phyloP scores from a whole-genome alignment of 2,888 invertebrate genomes.

The Leptarthrus brevirostris region DNA sequence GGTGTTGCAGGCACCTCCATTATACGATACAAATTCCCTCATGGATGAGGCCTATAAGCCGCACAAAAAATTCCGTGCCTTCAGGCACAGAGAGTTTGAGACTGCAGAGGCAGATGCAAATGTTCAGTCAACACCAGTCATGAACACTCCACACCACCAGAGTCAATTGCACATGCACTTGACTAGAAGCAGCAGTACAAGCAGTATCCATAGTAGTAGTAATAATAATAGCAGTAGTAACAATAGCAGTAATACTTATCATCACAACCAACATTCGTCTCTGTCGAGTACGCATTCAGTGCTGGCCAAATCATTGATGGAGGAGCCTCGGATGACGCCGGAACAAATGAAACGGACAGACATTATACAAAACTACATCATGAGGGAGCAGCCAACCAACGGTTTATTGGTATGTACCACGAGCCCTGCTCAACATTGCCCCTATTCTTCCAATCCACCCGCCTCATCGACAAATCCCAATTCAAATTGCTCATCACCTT shows the following conservation, averaged over 20 bases:
- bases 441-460: conserved; percentile 58
- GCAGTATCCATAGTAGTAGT: conserved; percentile 61
- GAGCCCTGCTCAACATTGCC: conserved; percentile 41
- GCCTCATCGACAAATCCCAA: conserved; percentile 58
- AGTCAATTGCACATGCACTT: conserved; percentile 70
- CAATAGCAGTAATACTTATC: conserved; percentile 50
- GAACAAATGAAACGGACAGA: conserved; percentile 93
- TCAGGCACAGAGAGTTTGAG: conserved; percentile 83
- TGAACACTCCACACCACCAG: conserved; percentile 58
- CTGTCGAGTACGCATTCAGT: conserved; percentile 90
- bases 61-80: conserved; percentile 93
- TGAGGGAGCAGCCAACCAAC: conserved; percentile 71
- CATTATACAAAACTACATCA: conserved; percentile 91
- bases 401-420: conserved; percentile 57
- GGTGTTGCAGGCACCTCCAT: conserved; percentile 90
- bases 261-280: conserved; percentile 68
- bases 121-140: conserved; percentile 58
- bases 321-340: conserved; percentile 92
- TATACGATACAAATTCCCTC: conserved; percentile 88
- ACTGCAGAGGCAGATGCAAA: conserved; percentile 74
- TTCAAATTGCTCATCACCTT: conserved; percentile 63
- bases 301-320: conserved; percentile 89
- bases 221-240: conserved; percentile 58
- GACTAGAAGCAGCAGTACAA: conserved; percentile 67
- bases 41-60: conserved; percentile 97